Evolutionary conservation across 1,140 invertebrate genomes (phyloP).

Genomic region (Eupristina koningsbergeri): DNA sequence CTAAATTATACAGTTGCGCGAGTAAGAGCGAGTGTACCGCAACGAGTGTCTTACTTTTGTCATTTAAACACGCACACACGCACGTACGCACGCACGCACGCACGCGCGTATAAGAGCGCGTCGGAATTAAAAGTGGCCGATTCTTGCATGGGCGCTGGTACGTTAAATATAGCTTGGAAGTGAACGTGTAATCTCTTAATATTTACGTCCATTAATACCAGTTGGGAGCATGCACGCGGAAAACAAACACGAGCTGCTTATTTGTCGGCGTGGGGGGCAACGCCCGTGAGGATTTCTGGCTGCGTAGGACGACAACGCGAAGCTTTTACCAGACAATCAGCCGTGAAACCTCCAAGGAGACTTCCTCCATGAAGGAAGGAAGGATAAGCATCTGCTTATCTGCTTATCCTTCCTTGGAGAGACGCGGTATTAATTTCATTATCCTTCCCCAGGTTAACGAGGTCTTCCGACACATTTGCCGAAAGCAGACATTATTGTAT

Average conservation of each 20-base stretch:
- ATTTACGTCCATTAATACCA: neutral
- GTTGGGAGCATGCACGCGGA: neutral
- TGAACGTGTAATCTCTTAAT: neutral
- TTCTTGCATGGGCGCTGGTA: no score
- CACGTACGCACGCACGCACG: no score
- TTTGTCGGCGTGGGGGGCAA: neutral
- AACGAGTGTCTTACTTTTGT: neutral
- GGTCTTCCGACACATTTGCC: neutral
- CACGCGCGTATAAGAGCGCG: no score
- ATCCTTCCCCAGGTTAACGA: neutral
- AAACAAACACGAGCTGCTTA: neutral
- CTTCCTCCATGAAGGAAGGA: neutral
- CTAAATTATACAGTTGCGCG: no score
- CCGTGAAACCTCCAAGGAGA: neutral
- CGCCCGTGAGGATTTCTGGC: neutral
- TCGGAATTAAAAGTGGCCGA: no score
- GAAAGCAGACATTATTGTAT: neutral
- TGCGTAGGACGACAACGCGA: neutral
- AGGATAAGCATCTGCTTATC: constrained; percentile 18
- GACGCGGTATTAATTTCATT: constrained; percentile 17
- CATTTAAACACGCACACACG: neutral
- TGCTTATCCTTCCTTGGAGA: no score
- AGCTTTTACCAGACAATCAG: neutral
- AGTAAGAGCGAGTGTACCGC: neutral
- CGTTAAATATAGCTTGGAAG: neutral